Conservation (phyloP, 2,888 invertebrate genomes). For the Adelognathus sp. region DNA sequence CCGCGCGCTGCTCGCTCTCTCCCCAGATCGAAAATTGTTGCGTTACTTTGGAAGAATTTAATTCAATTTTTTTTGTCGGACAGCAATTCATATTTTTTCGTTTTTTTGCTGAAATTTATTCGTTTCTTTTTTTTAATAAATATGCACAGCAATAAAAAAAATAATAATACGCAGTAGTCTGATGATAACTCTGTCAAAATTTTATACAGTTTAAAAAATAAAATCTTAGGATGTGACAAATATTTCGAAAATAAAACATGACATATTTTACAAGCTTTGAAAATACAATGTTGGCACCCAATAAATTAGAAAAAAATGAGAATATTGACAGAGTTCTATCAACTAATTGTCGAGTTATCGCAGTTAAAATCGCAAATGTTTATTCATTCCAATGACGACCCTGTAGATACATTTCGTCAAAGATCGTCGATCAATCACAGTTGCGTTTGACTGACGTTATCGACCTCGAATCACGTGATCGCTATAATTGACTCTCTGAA, state of each 20-base stretch:
- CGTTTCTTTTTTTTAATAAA: too few relatives aligned
- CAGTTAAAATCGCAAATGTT: neutral
- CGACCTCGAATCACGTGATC: neutral
- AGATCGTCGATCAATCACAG: slow-evolving; percentile 24
- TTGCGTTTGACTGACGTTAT: neutral
- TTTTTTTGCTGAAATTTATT: neutral
- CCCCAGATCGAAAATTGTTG: neutral
- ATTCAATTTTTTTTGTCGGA: neutral
- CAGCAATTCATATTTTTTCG: neutral
- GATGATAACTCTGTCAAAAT: too few relatives aligned
- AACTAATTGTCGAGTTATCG: too few relatives aligned
- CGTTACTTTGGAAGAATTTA: neutral
- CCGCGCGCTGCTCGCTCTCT: neutral
- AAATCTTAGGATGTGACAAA: too few relatives aligned
- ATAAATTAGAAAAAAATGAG: neutral
- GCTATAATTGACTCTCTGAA: slow-evolving; percentile 13
- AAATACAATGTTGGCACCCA: neutral
- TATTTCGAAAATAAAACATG: too few relatives aligned
- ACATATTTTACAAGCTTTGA: too few relatives aligned
- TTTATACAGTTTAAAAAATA: too few relatives aligned
- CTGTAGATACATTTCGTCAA: neutral
- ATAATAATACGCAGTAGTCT: too few relatives aligned
- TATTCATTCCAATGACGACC: neutral
- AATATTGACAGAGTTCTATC: too few relatives aligned
- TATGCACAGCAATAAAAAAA: too few relatives aligned